Evolutionary conservation across 2,797 vertebrate genomes (phyloP).

Genomic region (Anguilla megastoma): DNA sequence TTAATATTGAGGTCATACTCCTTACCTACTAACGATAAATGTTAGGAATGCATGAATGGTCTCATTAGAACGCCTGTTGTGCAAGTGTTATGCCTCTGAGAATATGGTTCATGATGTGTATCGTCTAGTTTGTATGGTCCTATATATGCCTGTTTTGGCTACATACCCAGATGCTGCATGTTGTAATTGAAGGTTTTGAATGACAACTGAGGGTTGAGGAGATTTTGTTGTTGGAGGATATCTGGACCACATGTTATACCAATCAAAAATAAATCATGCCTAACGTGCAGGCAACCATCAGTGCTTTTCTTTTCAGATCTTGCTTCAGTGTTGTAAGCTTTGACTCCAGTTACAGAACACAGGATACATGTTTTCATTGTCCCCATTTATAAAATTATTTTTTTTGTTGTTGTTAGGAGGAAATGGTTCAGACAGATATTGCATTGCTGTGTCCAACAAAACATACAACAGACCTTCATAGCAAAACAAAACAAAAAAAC

Average conservation of each 20-base stretch:
- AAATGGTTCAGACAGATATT: conserved; percentile 44
- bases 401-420: conserved; percentile 16
- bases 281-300: not conserved
- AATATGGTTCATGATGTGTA: not conserved
- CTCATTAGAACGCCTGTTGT: not conserved
- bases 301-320: not conserved
- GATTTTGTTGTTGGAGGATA: not conserved
- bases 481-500: conserved; percentile 5
- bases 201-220: not conserved
- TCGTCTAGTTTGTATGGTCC: not conserved
- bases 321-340: not conserved
- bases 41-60: too few species aligned
- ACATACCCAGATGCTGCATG: too few species aligned
- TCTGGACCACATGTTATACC: not conserved
- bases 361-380: not conserved
- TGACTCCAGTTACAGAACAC: not conserved
- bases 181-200: not conserved
- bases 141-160: too few species aligned
- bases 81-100: not conserved
- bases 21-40: too few species aligned
- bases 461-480: conserved; percentile 47
- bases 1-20: not conserved
- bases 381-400: conserved; percentile 9
- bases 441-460: conserved; percentile 58
- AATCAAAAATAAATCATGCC: not conserved